Conservation (phyloP, 2,113 vertebrate species). For the Lepus timidus region DNA sequence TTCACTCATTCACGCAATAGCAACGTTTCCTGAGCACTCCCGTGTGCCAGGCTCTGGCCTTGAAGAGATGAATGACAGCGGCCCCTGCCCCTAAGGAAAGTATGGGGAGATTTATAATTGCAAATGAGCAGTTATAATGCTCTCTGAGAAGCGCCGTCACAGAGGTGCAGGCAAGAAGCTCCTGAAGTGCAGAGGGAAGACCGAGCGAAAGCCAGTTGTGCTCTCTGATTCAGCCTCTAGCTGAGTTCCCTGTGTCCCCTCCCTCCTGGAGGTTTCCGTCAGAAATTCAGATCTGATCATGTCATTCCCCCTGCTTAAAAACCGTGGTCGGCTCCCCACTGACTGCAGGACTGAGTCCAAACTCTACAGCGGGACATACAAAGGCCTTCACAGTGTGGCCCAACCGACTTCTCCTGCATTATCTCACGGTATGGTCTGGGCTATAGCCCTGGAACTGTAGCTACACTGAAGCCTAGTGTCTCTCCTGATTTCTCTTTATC, state of each 20-base stretch:
- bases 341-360: slow-evolving; percentile 25
- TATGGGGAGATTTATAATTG: not conserved
- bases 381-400: slow-evolving; percentile 42
- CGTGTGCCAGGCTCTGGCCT: not conserved
- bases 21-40: not conserved
- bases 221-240: slow-evolving; percentile 29
- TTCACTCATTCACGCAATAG: not conserved
- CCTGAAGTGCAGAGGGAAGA: not conserved
- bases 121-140: not conserved
- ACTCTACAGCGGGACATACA: slow-evolving; percentile 35
- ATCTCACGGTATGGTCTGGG: not conserved
- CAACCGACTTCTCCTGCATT: not conserved
- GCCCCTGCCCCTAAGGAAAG: not conserved
- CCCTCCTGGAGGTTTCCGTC: slow-evolving; percentile 20
- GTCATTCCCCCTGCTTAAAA: slow-evolving; percentile 41
- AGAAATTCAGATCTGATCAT: slow-evolving; percentile 59
- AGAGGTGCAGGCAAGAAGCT: not conserved
- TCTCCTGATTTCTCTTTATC: slow-evolving; percentile 56
- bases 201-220: not conserved
- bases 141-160: not conserved
- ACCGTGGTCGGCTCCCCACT: not conserved
- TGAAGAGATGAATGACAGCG: slow-evolving; percentile 9
- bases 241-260: not conserved
- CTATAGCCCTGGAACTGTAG: slow-evolving; percentile 12
- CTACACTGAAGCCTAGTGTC: not conserved